Percentiles rank a stretch among this genome's conserved stretches.
These are phyloP conservation scores for Hypomecis atomaria DNA, from an alignment of 2,888 invertebrate genomes.

Conservation along the genomic window DNA sequence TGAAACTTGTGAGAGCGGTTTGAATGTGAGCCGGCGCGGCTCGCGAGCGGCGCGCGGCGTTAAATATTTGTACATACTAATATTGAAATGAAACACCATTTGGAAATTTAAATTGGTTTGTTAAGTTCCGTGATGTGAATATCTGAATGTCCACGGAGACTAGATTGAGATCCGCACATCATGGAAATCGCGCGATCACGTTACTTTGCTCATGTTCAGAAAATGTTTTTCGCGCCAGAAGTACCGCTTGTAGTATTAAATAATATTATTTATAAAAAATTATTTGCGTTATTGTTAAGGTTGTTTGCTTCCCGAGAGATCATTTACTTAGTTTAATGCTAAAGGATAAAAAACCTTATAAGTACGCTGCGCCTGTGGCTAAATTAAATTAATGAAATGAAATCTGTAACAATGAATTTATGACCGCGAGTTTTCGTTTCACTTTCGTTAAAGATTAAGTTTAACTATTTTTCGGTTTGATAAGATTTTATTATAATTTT, in stretches of 20 bases:
- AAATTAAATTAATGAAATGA: slow-evolving; percentile 56
- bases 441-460: slow-evolving; percentile 62
- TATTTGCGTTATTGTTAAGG: slow-evolving; percentile 51
- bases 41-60: slow-evolving; percentile 27
- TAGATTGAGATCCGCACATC: slow-evolving; percentile 10
- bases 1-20: slow-evolving; percentile 61
- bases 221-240: slow-evolving; percentile 53
- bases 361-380: slow-evolving; percentile 35
- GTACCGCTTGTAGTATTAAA: slow-evolving; percentile 59
- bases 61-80: slow-evolving; percentile 37
- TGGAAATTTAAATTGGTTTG: slow-evolving; percentile 24
- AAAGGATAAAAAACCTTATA: slow-evolving; percentile 18
- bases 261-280: slow-evolving; percentile 55
- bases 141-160: slow-evolving; percentile 14
- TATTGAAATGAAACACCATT: slow-evolving; percentile 32
- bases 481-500: slow-evolving; percentile 59
- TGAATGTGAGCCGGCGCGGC: slow-evolving; percentile 47
- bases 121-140: slow-evolving; percentile 24
- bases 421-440: slow-evolving; percentile 55
- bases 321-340: slow-evolving; percentile 42
- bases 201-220: slow-evolving; percentile 31
- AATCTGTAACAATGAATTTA: slow-evolving; percentile 66
- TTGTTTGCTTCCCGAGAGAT: slow-evolving; percentile 47
- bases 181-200: slow-evolving; percentile 18
- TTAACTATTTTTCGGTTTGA: slow-evolving; percentile 60